Base-by-base conservation (phyloP, 2,888 invertebrate genomes). In the Oligia fasciuncula region DNA sequence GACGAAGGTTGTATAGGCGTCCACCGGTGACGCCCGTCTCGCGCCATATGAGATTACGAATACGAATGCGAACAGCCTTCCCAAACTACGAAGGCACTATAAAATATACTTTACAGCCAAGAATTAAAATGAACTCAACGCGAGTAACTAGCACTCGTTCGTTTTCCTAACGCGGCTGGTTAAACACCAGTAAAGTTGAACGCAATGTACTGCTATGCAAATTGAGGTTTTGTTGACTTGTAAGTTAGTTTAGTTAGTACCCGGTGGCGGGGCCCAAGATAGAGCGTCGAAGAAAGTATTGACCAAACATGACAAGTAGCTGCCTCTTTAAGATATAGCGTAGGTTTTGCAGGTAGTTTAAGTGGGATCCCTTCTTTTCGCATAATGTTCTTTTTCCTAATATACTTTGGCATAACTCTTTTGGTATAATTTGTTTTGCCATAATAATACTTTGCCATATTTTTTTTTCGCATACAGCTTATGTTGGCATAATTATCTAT, bases 151-250 rank as follows among this genome's bases (percentile, higher is more conserved):
- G 88, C 89, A 87, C 87, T 85, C 83, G 91, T 87, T 85, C 83
- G 91, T 87, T 90, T 91, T 91, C 88, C 89, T 80, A 91, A 93
- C 87, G 83, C 90, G 91, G 93, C 87, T 91, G 93, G 90, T 91
- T 93, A 91, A 92, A 89, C 89, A 86, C 84, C 80, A 85, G 87
- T 89, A 85, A 89, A 91, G 87, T 90, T 77, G 46, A 89, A 84
- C 86, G 89, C 85, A 84, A 88, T 89, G 84, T 81, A 92, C 92
- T 92, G 92, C 90, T 93, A 94, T 92, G 92, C 90, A 92, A 93
- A 94, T 93, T 91, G 88, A 84, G 89, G 92, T 92, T 94, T 92
- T 94, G 93, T 95, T 95, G 95, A 94, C 93, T 85, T 87, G 87
- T 90, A 93, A 81, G 66, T 84, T 84, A 85, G 77, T 77, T 81